phyloP scores from a whole-genome alignment of 2,888 invertebrate genomes.

The Imbricaverruca yamaguchii region DNA sequence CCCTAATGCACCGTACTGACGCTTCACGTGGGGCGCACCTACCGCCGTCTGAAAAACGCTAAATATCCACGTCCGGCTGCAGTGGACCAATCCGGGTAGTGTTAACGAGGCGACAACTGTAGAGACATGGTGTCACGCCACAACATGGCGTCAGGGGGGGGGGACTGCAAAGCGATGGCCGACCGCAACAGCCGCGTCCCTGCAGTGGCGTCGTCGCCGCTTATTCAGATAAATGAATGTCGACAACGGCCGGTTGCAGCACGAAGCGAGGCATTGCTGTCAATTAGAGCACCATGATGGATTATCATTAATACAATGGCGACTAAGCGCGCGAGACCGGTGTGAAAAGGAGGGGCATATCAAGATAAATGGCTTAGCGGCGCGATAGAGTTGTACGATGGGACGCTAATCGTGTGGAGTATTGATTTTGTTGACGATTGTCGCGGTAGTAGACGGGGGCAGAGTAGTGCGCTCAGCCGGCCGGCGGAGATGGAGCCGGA shows the following conservation, averaged over 20 bases:
- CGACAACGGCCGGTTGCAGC: neutral
- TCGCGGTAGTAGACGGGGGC: neutral
- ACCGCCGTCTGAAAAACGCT: neutral
- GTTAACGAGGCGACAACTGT: neutral
- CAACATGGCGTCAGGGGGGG: neutral
- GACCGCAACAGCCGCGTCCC: neutral
- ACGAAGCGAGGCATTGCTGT: neutral
- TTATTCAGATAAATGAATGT: slow-evolving; percentile 11
- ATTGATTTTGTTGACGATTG: neutral
- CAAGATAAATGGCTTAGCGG: neutral
- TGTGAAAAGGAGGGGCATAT: slow-evolving; percentile 12
- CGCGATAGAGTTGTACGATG: neutral
- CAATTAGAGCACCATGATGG: slow-evolving; percentile 8
- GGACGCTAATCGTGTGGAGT: neutral
- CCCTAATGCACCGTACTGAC: no score
- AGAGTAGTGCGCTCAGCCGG: neutral
- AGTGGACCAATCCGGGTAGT: neutral
- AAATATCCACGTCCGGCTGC: neutral
- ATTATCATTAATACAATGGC: slow-evolving; percentile 2
- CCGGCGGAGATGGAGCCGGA: neutral
- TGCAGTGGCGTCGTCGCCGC: neutral
- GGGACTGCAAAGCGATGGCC: neutral
- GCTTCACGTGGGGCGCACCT: no score
- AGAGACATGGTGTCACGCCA: neutral
- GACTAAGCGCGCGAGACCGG: neutral